A percentile compares a stretch with the other conserved stretches of the same genome.
These are phyloP conservation scores for Rallus limicola DNA, from an alignment of 2,113 vertebrate genomes.

Conservation along the genomic window DNA sequence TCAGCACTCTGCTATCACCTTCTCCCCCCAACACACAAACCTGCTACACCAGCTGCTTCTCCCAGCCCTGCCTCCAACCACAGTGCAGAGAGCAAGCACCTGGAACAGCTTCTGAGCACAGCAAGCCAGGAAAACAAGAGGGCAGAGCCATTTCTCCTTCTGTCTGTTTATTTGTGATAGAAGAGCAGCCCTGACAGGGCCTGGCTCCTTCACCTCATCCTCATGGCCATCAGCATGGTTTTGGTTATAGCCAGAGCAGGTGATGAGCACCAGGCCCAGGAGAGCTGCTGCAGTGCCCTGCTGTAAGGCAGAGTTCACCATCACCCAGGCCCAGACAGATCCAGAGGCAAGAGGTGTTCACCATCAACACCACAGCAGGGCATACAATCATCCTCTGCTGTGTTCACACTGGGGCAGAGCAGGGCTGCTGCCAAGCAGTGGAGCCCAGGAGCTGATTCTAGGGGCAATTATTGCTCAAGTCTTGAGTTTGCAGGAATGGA, in stretches of 20 bases:
- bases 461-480: constrained; percentile 58
- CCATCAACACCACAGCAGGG: neutral
- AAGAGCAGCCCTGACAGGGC: constrained; percentile 53
- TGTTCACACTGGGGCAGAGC: neutral
- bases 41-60: constrained; percentile 10
- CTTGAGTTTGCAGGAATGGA: constrained; percentile 2
- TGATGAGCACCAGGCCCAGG: neutral
- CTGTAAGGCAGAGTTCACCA: neutral
- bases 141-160: constrained; percentile 60
- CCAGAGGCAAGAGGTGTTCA: neutral
- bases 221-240: constrained; percentile 12
- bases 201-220: constrained; percentile 47
- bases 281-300: neutral
- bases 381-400: neutral
- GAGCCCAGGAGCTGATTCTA: neutral
- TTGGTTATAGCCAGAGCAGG: constrained; percentile 43
- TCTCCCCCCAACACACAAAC: neutral
- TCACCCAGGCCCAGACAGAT: neutral
- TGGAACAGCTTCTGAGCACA: neutral
- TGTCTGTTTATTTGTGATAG: constrained; percentile 71
- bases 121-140: constrained; percentile 21
- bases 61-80: neutral
- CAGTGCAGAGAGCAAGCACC: neutral
- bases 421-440: neutral
- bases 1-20: neutral